phyloP scores from a whole-genome alignment of 2,113 vertebrate genomes.

The Crotophaga sulcirostris region DNA sequence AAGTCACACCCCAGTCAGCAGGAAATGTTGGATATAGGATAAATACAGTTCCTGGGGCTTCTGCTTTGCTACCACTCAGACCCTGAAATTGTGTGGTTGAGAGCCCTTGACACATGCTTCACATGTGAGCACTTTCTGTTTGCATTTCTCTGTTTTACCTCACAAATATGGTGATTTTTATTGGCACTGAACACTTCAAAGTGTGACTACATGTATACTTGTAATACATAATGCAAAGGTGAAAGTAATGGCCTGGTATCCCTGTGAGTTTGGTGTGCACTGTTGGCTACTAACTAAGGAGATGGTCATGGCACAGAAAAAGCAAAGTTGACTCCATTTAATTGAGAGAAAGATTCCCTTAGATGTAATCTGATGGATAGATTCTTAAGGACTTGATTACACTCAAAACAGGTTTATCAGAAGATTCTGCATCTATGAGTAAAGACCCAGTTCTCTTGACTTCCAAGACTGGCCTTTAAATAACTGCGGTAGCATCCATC shows the following conservation, averaged over 20 bases:
- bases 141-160: background rate
- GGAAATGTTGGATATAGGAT: background rate
- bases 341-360: background rate
- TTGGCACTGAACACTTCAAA: background rate
- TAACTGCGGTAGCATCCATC: background rate
- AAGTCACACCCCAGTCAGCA: background rate
- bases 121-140: background rate
- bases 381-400: background rate
- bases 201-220: background rate
- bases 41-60: background rate
- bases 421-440: background rate
- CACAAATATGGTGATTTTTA: background rate
- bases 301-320: background rate
- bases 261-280: background rate
- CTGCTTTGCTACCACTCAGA: background rate
- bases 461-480: background rate
- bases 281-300: background rate
- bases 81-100: background rate
- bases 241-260: background rate
- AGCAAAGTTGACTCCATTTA: background rate
- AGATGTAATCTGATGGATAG: background rate
- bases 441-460: background rate
- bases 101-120: background rate
- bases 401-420: background rate
- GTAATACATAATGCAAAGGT: background rate